Conservation (phyloP, 1,140 invertebrate species). For the Drosophila persimilis region DNA sequence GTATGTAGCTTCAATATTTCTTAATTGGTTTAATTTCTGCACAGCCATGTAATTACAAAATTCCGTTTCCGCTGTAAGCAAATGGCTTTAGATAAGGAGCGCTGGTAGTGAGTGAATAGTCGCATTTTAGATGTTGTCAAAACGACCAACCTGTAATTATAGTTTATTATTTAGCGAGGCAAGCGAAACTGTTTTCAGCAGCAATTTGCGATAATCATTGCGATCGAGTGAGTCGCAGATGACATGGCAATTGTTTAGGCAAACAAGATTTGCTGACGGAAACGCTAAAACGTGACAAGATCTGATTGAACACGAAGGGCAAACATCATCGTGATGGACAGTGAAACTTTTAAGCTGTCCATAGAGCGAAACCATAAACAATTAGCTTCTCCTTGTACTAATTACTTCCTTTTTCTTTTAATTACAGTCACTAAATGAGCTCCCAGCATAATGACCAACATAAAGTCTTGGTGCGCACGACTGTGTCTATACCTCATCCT, state of each 20-base stretch:
- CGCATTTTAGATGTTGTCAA: conserved; percentile 8
- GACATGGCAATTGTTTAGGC: conserved; percentile 35
- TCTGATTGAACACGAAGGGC: conserved; percentile 18
- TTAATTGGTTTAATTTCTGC: conserved; percentile 41
- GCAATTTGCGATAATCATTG: conserved; percentile 40
- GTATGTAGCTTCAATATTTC: conserved; percentile 19
- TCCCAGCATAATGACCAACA: conserved; percentile 48
- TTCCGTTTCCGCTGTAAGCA: conserved; percentile 44
- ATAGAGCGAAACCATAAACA: not conserved
- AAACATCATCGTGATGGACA: not conserved
- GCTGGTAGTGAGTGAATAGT: not conserved
- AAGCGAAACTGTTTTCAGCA: conserved; percentile 52
- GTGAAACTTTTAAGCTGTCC: conserved; percentile 1
- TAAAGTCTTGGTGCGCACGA: conserved; percentile 11
- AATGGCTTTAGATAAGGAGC: conserved; percentile 24
- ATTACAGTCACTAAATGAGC: conserved; percentile 28
- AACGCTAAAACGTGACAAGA: conserved; percentile 37
- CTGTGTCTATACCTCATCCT: conserved; percentile 3
- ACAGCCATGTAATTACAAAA: conserved; percentile 17
- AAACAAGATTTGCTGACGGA: conserved; percentile 31
- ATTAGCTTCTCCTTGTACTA: not conserved
- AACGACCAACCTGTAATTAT: conserved; percentile 33
- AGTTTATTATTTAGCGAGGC: conserved; percentile 48
- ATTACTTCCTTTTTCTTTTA: conserved; percentile 27
- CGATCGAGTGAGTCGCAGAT: conserved; percentile 21